These are phyloP conservation scores for Valencia hispanica DNA, from an alignment of 2,797 vertebrate genomes.

Conservation along the genomic window DNA sequence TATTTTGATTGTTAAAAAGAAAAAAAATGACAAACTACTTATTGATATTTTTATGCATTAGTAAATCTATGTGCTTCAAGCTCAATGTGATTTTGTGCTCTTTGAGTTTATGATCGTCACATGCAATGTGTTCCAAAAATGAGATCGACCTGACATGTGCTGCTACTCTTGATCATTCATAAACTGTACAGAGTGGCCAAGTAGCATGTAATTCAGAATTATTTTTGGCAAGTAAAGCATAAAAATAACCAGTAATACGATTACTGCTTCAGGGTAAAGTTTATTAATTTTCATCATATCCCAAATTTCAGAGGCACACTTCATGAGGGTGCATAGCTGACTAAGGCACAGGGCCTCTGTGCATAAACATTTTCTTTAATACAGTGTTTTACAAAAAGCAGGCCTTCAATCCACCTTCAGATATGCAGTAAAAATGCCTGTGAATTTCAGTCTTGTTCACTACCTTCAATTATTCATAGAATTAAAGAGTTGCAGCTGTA, in stretches of 20 bases:
- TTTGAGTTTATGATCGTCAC: not conserved
- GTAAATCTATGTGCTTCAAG: not conserved
- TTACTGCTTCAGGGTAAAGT: conserved; percentile 54
- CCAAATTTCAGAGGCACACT: conserved; percentile 75
- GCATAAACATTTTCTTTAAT: conserved; percentile 70
- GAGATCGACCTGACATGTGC: not conserved
- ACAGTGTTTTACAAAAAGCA: conserved; percentile 69
- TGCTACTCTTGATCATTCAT: not conserved
- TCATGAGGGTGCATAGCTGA: conserved; percentile 75
- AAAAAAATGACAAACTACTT: not conserved
- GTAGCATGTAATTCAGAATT: conserved; percentile 5
- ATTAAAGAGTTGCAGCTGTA: conserved; percentile 68
- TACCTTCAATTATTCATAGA: conserved; percentile 51
- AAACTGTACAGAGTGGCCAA: conserved; percentile 2
- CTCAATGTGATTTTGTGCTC: not conserved
- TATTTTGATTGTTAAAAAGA: not conserved
- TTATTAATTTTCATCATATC: conserved; percentile 69
- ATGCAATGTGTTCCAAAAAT: not conserved
- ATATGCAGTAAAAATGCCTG: conserved; percentile 70
- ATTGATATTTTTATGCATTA: not conserved
- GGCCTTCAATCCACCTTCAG: conserved; percentile 48
- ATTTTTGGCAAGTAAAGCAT: not conserved
- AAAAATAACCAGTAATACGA: conserved; percentile 17
- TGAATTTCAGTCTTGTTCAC: conserved; percentile 49
- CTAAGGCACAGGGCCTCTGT: conserved; percentile 73